Evolutionary conservation across 92 coral and sea anemone genomes (phyloP).

Genomic region (Siderastrea radians): DNA sequence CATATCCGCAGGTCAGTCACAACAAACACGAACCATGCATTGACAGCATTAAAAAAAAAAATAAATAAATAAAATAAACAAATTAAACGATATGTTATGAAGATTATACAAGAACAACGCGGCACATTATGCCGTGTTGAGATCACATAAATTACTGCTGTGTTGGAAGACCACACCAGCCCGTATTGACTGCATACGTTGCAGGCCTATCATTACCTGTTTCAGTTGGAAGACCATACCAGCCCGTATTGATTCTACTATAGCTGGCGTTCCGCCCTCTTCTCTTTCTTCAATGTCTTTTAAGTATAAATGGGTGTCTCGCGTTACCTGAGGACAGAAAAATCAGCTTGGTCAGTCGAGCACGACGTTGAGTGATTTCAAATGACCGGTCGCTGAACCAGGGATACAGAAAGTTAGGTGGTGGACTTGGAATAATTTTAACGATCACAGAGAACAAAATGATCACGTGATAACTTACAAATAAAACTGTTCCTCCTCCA

Average conservation of each 20-base stretch:
- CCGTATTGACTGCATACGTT: no score
- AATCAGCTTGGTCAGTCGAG: background rate
- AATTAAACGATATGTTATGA: background rate
- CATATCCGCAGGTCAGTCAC: no score
- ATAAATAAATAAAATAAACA: no score
- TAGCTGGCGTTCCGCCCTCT: slow-evolving; percentile 93
- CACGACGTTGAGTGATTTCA: background rate
- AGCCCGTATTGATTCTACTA: slow-evolving; percentile 86
- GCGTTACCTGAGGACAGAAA: slow-evolving; percentile 69
- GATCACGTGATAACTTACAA: slow-evolving; percentile 58
- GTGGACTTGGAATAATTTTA: background rate
- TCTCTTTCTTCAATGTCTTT: slow-evolving; percentile 88
- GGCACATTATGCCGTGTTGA: no score
- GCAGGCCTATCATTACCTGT: slow-evolving; percentile 48
- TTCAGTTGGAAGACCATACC: slow-evolving; percentile 90
- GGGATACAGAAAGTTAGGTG: no score
- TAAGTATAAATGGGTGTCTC: slow-evolving; percentile 87
- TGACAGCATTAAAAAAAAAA: no score
- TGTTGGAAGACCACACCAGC: background rate
- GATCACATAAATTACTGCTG: no score
- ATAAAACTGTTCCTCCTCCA: slow-evolving; percentile 90
- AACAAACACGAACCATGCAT: no score
- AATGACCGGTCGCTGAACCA: background rate
- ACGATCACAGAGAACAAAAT: background rate
- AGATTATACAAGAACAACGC: no score